Evolutionary conservation across 2,888 invertebrate species (phyloP), one percentile per base, ranked within the genome.

Genomic region (Orchestes rusci): DNA sequence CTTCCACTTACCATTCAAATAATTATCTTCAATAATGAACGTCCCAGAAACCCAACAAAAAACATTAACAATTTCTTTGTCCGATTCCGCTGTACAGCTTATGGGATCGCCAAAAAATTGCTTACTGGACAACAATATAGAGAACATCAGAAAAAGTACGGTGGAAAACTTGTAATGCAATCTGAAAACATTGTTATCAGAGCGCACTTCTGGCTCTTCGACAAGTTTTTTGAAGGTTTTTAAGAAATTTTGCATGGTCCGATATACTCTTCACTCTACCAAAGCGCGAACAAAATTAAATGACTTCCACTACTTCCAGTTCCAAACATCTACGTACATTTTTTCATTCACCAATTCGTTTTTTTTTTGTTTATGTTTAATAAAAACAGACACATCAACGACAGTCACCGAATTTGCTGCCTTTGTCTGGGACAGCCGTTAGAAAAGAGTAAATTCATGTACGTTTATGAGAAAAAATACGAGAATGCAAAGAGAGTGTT

Each of bases 71-170:
- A 80, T 75, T 37, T 80, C 79, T 49, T 72, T 74, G 37, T 78
- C 73, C 52, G 72, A 69, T 12, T 73, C 70, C 4, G 72, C 70
- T 62, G 79, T 73, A 64, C 90, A 90, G 57, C 82, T 77, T 39
- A 91, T 87, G 0, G 89, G 88, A 56, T 89, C 85, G 0, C 89
- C 89, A 57, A 89, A 87, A 68, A 86, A 88, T 65, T 90, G 86
- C 59, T 84, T 84, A 10, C 85, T 80, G 16, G 85, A 83, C 32
- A 90, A 76, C 56, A 89, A 63, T 56, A 87, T 68, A 1, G 84
- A 81, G 66, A 82, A 85, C 16, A 81, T 75, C 29, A 87, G 69
- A 47, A 90, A 68, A 59, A 88, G 73, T 37, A 82, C 74, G 36
- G 82, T 80, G 0, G 86, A 83, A 23, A 78, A 72, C 61, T 80